Evolutionary conservation across 2,113 vertebrate genomes (phyloP), one percentile per base, ranked within the genome.

Genomic region (Aplodontia rufa): DNA sequence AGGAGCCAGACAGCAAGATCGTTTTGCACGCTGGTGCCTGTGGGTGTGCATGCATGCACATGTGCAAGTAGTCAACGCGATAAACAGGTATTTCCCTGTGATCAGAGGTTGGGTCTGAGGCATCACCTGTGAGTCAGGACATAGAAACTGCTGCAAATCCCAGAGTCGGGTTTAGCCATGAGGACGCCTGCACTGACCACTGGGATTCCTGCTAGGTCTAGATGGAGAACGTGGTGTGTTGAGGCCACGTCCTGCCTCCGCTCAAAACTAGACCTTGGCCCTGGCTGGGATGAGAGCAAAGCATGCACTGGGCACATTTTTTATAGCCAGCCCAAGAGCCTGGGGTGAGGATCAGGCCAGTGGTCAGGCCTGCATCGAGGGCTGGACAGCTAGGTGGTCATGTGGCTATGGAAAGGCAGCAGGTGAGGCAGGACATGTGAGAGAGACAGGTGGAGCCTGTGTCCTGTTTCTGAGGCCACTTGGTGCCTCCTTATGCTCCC

Each of bases 281-380:
- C 53, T 55, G 51, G 71, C 37, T 47, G 35, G 80, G 11, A 35
- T 78, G 72, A 74, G 47, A 75, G 7, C 3, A 28, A 19, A 42
- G 8, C 55, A 10, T 6, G 17, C 16, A 30, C 72, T 6, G 35
- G 64, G 49, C 45, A 30, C 5, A 8, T 1, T 1, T 53, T 35
- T 35, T 13, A 26, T 78, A 55, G 35, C 19, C 35, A 71, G 11
- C 3, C 40, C 35, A 30, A 5, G 72, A 45, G 11, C 37, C n/a
- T n/a, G 30, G 40, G 40, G 10, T 45, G 53, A 74, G 12, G 22
- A 1, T 49, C 0, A 2, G 2, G 47, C 32, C 16, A 28, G 40
- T 19, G 32, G 17, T 2, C 24, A 40, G 58, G 32, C 28, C 6
- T 62, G 45, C 20, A 9, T 5, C 1, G 0, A 8, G 35, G 26